A percentile compares a stretch with the other conserved stretches of the same genome.
Conservation (phyloP, 1,140 invertebrate genomes). For the Hypothenemus hampei region DNA sequence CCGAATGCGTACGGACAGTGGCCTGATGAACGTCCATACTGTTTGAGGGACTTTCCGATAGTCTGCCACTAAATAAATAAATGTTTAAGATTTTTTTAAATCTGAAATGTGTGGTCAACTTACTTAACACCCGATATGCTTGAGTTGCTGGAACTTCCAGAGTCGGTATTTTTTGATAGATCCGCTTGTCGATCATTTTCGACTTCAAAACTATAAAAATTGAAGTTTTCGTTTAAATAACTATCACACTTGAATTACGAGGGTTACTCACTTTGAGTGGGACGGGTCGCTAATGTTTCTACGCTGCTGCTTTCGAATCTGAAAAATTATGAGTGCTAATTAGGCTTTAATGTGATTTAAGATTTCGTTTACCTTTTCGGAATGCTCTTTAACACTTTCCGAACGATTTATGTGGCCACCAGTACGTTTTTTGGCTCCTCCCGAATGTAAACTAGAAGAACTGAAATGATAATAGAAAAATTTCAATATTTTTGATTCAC, state of each 20-base stretch:
- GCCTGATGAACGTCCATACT: conserved; percentile 33
- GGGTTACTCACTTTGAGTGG: conserved; percentile 37
- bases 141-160: conserved; percentile 57
- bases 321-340: background rate
- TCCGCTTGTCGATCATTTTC: conserved; percentile 33
- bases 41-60: conserved; percentile 59
- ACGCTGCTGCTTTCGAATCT: conserved; percentile 33
- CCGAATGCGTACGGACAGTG: conserved; percentile 26
- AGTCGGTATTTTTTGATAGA: conserved; percentile 47
- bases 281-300: conserved; percentile 44
- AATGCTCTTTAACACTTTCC: conserved; percentile 46
- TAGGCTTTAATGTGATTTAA: too few species aligned
- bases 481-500: too few species aligned
- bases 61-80: conserved; percentile 32
- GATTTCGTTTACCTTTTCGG: conserved; percentile 40
- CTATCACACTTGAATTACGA: background rate
- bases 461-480: conserved; percentile 29
- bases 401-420: conserved; percentile 43
- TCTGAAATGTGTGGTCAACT: conserved; percentile 26
- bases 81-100: background rate
- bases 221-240: background rate
- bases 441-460: conserved; percentile 36
- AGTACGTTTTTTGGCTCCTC: conserved; percentile 36
- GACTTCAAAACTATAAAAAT: conserved; percentile 33
- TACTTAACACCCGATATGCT: conserved; percentile 54